A percentile compares a stretch with the other conserved stretches of the same genome.
Conservation (phyloP, 2,113 vertebrate species). For the Mus spicilegus region DNA sequence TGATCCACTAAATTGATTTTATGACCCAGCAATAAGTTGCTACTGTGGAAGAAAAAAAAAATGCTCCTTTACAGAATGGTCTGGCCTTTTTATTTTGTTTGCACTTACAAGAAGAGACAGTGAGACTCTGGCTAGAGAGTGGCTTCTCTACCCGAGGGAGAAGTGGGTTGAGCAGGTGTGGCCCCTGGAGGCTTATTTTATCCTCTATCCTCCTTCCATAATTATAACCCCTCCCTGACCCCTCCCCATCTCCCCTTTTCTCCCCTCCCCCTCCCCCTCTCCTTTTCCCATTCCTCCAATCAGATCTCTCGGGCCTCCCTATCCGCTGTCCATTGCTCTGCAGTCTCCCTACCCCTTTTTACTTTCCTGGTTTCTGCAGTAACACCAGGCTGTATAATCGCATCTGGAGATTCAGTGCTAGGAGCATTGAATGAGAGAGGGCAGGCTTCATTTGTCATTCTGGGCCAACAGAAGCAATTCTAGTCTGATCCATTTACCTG, state of each 20-base stretch:
- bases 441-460: neutral
- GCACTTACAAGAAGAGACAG: neutral
- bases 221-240: accelerated
- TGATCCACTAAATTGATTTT: constrained; percentile 61
- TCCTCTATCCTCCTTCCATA: neutral
- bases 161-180: accelerated
- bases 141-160: neutral
- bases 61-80: constrained; percentile 27
- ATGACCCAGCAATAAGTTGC: constrained; percentile 41
- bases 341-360: neutral
- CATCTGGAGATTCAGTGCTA: too few relatives aligned
- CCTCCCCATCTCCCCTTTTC: neutral
- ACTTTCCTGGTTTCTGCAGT: neutral
- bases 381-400: neutral
- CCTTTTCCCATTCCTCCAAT: neutral
- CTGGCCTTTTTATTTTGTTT: neutral
- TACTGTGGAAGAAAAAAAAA: neutral
- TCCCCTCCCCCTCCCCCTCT: too few relatives aligned
- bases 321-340: neutral
- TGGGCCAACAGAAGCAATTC: neutral
- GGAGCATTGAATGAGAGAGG: neutral
- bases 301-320: neutral
- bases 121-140: neutral
- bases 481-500: neutral
- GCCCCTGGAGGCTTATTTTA: neutral